Percentiles rank a stretch among this genome's conserved stretches.
phyloP scores from a whole-genome alignment of 1,140 invertebrate genomes.

The Conus ventricosus region DNA sequence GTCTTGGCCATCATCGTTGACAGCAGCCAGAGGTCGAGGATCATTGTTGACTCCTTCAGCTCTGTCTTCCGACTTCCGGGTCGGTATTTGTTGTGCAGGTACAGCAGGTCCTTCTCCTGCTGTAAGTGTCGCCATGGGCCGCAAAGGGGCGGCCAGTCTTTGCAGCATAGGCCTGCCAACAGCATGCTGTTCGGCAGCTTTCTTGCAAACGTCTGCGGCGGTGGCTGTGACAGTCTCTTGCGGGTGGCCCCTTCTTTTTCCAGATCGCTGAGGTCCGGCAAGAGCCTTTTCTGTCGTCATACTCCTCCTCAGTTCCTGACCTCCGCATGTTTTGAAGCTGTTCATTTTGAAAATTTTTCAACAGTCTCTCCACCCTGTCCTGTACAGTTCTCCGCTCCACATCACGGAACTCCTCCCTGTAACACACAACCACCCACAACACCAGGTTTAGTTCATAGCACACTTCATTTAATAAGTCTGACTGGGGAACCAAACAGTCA shows the following conservation, averaged over 20 bases:
- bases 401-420: too few species aligned
- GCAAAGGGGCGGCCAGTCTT: conserved; percentile 4
- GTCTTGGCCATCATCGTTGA: background rate
- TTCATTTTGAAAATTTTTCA: too few species aligned
- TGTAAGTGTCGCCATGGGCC: background rate
- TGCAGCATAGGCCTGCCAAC: background rate
- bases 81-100: background rate
- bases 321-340: too few species aligned
- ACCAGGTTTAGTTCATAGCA: too few species aligned
- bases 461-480: too few species aligned
- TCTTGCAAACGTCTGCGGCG: background rate
- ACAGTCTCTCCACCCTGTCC: too few species aligned
- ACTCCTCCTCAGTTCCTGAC: too few species aligned
- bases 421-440: too few species aligned
- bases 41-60: background rate
- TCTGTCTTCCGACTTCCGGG: background rate
- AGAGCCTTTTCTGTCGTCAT: too few species aligned
- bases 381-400: too few species aligned
- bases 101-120: background rate
- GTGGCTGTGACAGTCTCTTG: background rate
- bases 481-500: too few species aligned
- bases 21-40: background rate
- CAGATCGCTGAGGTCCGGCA: background rate
- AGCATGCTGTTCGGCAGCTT: background rate
- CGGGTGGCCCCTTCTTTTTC: background rate